Evolutionary conservation across 23 tunicate genomes (phyloP).

Genomic region (Styela plicata): DNA sequence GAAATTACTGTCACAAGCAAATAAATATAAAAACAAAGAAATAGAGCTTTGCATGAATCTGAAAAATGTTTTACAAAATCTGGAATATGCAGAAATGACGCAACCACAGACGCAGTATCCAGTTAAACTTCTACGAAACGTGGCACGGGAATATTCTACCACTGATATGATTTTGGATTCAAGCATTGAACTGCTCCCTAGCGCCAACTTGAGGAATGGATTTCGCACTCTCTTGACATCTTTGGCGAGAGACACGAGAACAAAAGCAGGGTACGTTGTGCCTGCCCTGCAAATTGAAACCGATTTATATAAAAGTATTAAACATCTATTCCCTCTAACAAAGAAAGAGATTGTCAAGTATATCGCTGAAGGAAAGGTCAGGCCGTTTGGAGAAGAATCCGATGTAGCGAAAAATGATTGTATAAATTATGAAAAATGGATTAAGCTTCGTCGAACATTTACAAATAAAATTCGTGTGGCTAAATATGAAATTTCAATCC

Average conservation of each 20-base stretch:
- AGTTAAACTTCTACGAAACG: not conserved
- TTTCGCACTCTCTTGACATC: not conserved
- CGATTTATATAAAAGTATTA: not conserved
- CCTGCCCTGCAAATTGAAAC: not conserved
- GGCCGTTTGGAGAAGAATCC: not conserved
- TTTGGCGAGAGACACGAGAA: not conserved
- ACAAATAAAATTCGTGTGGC: not conserved
- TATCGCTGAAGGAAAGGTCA: not conserved
- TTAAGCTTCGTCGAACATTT: not conserved
- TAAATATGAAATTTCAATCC: not conserved
- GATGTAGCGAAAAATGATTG: not conserved
- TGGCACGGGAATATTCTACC: not conserved
- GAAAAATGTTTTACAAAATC: not conserved
- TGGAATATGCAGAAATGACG: not conserved
- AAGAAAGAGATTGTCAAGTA: not conserved
- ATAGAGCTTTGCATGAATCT: not conserved
- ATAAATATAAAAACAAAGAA: not conserved
- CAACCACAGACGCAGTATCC: not conserved
- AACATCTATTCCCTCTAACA: not conserved
- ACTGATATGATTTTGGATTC: not conserved
- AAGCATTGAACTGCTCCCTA: not conserved
- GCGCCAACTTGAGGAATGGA: not conserved
- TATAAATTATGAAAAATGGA: not conserved
- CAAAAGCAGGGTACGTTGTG: not conserved
- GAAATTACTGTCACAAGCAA: not conserved